Percentiles rank a stretch among this genome's conserved stretches.
phyloP scores from a whole-genome alignment of 37 sponge, comb jelly and placozoan genomes.

The Eunapius fragilis region DNA sequence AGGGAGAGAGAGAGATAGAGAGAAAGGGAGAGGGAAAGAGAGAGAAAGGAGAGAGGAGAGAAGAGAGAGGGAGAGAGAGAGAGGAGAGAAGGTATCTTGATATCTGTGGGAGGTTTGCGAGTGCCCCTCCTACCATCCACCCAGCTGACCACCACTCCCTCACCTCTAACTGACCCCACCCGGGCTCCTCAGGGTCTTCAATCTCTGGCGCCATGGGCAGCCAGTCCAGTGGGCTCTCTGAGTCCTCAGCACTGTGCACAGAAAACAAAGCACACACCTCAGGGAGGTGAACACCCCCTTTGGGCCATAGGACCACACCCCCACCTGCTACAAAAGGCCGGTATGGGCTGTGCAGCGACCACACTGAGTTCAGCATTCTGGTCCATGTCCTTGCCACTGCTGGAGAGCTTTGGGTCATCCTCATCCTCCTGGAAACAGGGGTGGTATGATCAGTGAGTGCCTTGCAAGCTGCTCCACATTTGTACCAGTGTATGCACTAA shows the following conservation, averaged over 20 bases:
- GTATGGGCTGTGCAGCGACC: slow-evolving; percentile 66
- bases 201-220: slow-evolving; percentile 94
- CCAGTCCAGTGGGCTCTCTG: slow-evolving; percentile 80
- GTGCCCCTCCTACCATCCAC: background rate
- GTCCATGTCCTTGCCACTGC: background rate
- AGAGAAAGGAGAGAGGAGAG: too few species aligned
- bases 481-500: too few species aligned
- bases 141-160: slow-evolving; percentile 7
- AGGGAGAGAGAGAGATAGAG: too few species aligned
- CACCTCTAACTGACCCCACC: slow-evolving; percentile 96
- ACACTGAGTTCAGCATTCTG: slow-evolving; percentile 56
- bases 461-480: too few species aligned
- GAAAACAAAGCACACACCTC: background rate
- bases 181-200: slow-evolving; percentile 96
- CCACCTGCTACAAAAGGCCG: slow-evolving; percentile 93
- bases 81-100: too few species aligned
- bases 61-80: too few species aligned
- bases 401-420: slow-evolving; percentile 38
- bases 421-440: slow-evolving; percentile 61
- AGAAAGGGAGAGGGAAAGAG: too few species aligned
- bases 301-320: slow-evolving; percentile 10
- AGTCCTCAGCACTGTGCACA: slow-evolving; percentile 71
- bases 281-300: too few species aligned
- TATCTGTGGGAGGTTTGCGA: too few species aligned
- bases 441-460: background rate